A percentile compares a stretch with the other conserved stretches of the same genome.
These are phyloP conservation scores for Catalaphyllia jardinei DNA, from an alignment of 64 coral and sea anemone species.

Conservation along the genomic window DNA sequence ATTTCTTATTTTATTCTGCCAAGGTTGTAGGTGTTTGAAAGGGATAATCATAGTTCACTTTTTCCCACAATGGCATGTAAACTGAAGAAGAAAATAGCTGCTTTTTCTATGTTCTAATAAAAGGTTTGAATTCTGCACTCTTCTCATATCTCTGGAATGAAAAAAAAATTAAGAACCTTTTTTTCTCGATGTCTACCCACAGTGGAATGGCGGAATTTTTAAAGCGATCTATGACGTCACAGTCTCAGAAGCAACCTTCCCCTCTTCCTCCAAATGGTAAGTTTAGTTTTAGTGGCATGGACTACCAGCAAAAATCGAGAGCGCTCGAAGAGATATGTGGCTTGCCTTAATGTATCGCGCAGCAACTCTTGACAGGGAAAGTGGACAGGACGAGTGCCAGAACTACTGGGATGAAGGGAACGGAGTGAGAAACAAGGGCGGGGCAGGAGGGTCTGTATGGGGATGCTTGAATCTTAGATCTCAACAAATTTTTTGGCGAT, in stretches of 20 bases:
- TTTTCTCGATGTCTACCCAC: background rate
- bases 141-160: too few species aligned
- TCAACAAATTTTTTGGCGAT: too few species aligned
- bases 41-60: too few species aligned
- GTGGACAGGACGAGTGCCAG: too few species aligned
- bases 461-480: too few species aligned
- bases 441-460: too few species aligned
- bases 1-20: too few species aligned
- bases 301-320: background rate
- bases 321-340: background rate
- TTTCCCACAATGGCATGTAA: too few species aligned
- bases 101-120: background rate
- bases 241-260: constrained; percentile 35
- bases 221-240: constrained; percentile 35
- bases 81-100: too few species aligned
- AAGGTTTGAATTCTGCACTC: background rate
- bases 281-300: background rate
- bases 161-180: background rate
- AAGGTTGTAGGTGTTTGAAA: too few species aligned
- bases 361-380: background rate
- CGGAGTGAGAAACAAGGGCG: too few species aligned
- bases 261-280: constrained; percentile 38
- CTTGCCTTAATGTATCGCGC: background rate
- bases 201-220: constrained; percentile 58
- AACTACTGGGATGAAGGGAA: too few species aligned